Base-by-base conservation (phyloP, 2,113 vertebrate genomes). In the Cathartes aura region DNA sequence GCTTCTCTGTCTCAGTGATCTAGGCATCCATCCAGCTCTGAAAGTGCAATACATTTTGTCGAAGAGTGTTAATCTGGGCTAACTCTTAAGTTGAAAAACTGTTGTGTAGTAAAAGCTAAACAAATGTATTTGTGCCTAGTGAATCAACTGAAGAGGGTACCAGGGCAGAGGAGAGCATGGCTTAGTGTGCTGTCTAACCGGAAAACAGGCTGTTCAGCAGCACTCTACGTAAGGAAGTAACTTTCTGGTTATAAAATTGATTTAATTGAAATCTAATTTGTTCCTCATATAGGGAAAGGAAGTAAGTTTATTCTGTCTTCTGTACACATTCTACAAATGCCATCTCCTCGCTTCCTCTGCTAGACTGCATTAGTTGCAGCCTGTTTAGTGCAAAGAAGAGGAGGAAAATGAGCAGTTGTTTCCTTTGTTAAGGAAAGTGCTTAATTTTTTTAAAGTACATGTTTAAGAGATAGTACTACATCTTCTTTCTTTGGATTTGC, bases 191-290 rank as follows among this genome's bases (percentile, higher is more conserved):
- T 23, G 29, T 36, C 53, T 30, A 8, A 16, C 34, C 1, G 2
- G 56, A 30, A n/a, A 19, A 20, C 26, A 38, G 67, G 5, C 36
- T 70, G 30, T 15, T 55, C 62, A 63, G 60, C 36, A 74, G 1
- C 66, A 5, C 68, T 70, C n/a, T 6, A 8, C n/a, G 6, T 43
- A 27, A 56, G 38, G 47, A 58, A 75, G 36, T 20, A 66, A 68
- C 45, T 53, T 80, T 40, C 73, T 82, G 47, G 64, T 48, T 75
- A 30, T 43, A 59, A 59, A 87, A 29, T 14, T 43, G 32, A 12
- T 93, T 62, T 71, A 83, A 72, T 48, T 95, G 75, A 86, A 95
- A 93, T 67, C 55, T 93, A 24, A 82, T 87, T 60, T 60, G 30
- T 82, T 67, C 45, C 50, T 87, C 14, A 17, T 83, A 50, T 59